Evolutionary conservation across 2,888 invertebrate species (phyloP), one percentile per base, ranked within the genome.

Genomic region (Ecdyonurus torrentis): DNA sequence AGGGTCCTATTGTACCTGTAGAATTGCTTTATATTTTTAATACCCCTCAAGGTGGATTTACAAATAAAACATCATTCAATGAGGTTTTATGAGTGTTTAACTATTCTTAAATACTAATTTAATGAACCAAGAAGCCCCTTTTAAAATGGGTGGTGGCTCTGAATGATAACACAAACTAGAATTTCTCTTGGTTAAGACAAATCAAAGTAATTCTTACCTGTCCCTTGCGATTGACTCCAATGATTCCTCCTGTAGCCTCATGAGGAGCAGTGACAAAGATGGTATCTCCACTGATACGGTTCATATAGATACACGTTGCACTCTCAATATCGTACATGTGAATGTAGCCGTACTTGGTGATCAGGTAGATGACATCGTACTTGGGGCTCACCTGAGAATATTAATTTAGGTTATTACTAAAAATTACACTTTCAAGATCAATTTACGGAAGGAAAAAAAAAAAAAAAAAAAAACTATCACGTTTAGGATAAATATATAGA

Each of bases 251-350:
- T 59, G 93, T 92, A 0, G 89, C 79, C 72, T 96, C 95, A 74
- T 98, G 95, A 0, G 94, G 92, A 1, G 97, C 95, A 0, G 98
- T 98, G 59, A 98, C 96, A 74, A 99, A 99, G 71, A 99, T 96
- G 10, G 98, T 98, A 72, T 99, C 98, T 3, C 92, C 91, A 60
- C 95, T 96, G 74, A 99, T 98, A 64, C 98, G 84, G 79, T 98
- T 97, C 92, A 97, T 97, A 78, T 95, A 99, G 74, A 98, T 96
- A 74, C 97, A 96, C 5, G 92, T 91, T 5, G 92, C 97, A 7
- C 91, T 93, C 76, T 99, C 98, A 70, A 98, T 89, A 74, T 98
- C 98, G 73, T 96, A 98, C 82, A 99, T 84, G 76, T 99, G 97
- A 68, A 99, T 93, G 78, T 97, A 99, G 53, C 98, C 98, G 76